Evolutionary conservation across 2,113 vertebrate species (phyloP), one percentile per base, ranked within the genome.

Genomic region (Rafetus swinhoei): DNA sequence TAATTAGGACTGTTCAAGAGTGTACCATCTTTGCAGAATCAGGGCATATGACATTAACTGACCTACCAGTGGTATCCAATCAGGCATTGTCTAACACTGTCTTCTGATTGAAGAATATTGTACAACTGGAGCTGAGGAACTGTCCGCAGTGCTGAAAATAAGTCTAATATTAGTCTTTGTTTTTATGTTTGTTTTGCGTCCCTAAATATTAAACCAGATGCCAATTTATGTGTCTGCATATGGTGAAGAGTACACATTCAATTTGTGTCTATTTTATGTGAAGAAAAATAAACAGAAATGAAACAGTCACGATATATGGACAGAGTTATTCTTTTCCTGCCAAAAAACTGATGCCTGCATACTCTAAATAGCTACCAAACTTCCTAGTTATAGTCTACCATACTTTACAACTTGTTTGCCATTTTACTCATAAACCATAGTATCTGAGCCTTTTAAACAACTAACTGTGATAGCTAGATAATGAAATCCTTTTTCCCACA

Each of bases 301-400:
- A 35, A 79, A 96, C 39, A 52, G 92, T 84, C 95, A 93, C 89
- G 56, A 69, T 88, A 50, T 94, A 79, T 93, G 84, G 87, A 91
- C 85, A 39, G 89, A 94, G 25, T 80, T 92, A 89, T 13, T 89
- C 77, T 50, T 89, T 52, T 57, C 93, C 84, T 94, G 93, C 88
- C 93, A 96, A 96, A 97, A 95, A 90, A 59, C 52, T 53, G 72
- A n/a, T 92, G 85, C 80, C 87, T 93, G 53, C 76, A 94, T 87
- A 22, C 45, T 14, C 14, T 77, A 93, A 25, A 79, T 82, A 90
- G 90, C 95, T 94, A 95, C 90, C 79, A 60, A 94, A 82, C 21
- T 32, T 88, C 50, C 25, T 53, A 88, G 79, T 27, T 92, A 93
- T 88, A 50, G 79, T 95, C 86, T 95, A 3, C 59, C 94, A 90